These are phyloP conservation scores for Drosophila burlai DNA, from an alignment of 1,140 invertebrate genomes.

Conservation along the genomic window DNA sequence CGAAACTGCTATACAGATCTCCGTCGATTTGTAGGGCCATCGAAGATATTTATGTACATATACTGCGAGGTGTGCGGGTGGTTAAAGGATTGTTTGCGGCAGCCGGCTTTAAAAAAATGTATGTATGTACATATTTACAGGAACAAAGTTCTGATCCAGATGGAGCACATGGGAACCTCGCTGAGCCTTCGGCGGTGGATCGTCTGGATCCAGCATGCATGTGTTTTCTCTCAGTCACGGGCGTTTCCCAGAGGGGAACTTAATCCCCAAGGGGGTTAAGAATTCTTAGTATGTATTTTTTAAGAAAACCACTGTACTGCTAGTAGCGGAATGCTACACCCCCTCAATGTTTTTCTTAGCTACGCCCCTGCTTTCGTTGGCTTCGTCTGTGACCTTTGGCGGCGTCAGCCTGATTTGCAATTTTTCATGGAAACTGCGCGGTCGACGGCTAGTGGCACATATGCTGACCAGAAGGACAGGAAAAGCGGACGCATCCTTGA, in stretches of 20 bases:
- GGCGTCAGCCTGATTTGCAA: conserved; percentile 72
- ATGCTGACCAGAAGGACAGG: conserved; percentile 71
- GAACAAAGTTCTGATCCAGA: conserved; percentile 12
- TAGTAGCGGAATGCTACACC: no score
- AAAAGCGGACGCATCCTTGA: conserved; percentile 35
- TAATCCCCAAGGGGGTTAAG: neutral
- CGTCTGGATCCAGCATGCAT: neutral
- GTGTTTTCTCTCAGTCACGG: neutral
- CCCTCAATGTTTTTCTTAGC: neutral
- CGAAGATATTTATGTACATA: neutral
- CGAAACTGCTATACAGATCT: conserved; percentile 1
- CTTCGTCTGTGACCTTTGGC: conserved; percentile 52
- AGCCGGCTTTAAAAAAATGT: conserved; percentile 8
- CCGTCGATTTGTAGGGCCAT: neutral
- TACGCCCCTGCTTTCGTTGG: conserved; percentile 11
- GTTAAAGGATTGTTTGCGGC: conserved; percentile 30
- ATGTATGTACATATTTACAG: conserved; percentile 12
- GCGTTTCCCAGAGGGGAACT: neutral
- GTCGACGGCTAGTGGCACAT: conserved; percentile 58
- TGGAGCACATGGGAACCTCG: conserved; percentile 26
- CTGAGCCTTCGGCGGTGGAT: neutral
- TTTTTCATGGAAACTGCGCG: conserved; percentile 78
- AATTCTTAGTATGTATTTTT: neutral
- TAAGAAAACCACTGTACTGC: neutral
- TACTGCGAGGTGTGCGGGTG: conserved; percentile 18